A percentile compares a stretch with the other conserved stretches of the same genome.
Conservation (phyloP, 1,140 invertebrate species). For the Drosophila hydei region DNA sequence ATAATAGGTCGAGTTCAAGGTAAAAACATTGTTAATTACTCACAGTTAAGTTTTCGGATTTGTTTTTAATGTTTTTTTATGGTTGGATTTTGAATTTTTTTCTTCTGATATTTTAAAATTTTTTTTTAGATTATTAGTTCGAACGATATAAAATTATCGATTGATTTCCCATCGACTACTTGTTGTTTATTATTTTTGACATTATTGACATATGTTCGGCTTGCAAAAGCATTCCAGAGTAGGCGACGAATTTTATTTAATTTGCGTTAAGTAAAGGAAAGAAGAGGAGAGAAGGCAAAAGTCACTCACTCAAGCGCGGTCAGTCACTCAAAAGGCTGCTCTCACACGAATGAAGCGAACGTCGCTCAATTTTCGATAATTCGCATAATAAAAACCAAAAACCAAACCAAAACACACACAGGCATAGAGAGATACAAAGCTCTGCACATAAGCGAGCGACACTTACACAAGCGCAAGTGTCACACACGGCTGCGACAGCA, state of each 20-base stretch:
- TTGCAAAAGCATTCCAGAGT: too few relatives aligned
- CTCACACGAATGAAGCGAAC: constrained; percentile 18
- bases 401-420: constrained; percentile 43
- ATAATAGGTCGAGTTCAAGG: too few relatives aligned
- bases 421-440: neutral
- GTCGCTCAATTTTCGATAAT: constrained; percentile 79
- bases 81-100: neutral
- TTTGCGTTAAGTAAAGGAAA: neutral
- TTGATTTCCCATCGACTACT: constrained; percentile 18
- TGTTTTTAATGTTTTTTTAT: neutral
- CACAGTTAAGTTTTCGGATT: too few relatives aligned
- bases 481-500: constrained; percentile 46
- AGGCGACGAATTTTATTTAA: neutral
- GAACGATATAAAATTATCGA: constrained; percentile 9
- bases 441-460: constrained; percentile 16
- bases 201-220: too few relatives aligned
- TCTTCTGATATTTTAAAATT: neutral
- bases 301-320: constrained; percentile 31
- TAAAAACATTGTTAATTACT: too few relatives aligned
- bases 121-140: neutral
- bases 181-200: neutral
- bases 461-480: constrained; percentile 59
- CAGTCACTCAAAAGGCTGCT: constrained; percentile 9
- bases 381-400: constrained; percentile 79
- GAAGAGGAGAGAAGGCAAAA: neutral